Evolutionary conservation across 2,888 invertebrate genomes (phyloP).

Genomic region (Sesia bembeciformis): DNA sequence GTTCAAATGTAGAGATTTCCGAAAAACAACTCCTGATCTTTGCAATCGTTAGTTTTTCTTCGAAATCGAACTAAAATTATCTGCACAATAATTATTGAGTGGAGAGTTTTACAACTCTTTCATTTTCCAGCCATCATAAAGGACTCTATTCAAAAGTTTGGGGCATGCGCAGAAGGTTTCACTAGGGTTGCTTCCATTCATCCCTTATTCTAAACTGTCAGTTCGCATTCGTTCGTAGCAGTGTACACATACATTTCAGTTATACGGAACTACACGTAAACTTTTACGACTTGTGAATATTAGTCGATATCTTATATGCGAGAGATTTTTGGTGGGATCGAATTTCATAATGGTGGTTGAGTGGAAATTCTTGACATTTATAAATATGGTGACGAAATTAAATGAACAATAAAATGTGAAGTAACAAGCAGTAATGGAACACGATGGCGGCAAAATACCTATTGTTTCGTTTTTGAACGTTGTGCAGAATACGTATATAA

Average conservation of each 20-base stretch:
- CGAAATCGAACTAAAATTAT: too few species aligned
- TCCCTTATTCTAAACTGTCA: slow-evolving; percentile 27
- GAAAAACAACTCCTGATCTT: too few species aligned
- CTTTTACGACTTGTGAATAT: slow-evolving; percentile 19
- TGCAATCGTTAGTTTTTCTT: too few species aligned
- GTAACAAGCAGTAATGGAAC: slow-evolving; percentile 50
- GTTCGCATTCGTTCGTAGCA: slow-evolving; percentile 26
- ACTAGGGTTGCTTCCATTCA: slow-evolving; percentile 33
- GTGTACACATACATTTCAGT: slow-evolving; percentile 23
- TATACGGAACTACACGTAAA: slow-evolving; percentile 13
- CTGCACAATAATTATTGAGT: too few species aligned
- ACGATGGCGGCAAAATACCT: slow-evolving; percentile 33
- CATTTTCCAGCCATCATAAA: too few species aligned
- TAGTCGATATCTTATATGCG: too few species aligned
- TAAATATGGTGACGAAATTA: neutral
- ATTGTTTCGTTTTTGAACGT: slow-evolving; percentile 37
- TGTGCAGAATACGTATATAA: slow-evolving; percentile 43
- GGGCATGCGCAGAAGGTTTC: slow-evolving; percentile 41
- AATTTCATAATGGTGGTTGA: neutral
- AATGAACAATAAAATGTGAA: slow-evolving; percentile 10
- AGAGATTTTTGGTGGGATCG: too few species aligned
- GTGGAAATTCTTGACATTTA: neutral
- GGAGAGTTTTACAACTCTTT: too few species aligned
- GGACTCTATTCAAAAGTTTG: slow-evolving; percentile 19
- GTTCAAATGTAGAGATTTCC: too few species aligned